These are phyloP conservation scores for Harpagus bidentatus DNA, from an alignment of 2,113 vertebrate genomes.

Conservation along the genomic window DNA sequence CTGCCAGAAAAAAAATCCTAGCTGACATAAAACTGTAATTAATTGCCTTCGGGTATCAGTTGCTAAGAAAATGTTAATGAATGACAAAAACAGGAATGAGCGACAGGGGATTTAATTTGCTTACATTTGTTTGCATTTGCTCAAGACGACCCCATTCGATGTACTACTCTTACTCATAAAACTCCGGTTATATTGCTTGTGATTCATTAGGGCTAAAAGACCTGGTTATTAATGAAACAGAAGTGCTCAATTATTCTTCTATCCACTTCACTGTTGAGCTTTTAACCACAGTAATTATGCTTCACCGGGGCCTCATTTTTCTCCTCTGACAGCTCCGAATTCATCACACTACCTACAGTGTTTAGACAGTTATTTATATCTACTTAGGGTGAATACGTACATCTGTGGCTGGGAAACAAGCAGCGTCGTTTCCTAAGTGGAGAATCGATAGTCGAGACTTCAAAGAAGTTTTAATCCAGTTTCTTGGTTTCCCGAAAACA, in stretches of 20 bases:
- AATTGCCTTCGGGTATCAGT: slow-evolving; percentile 17
- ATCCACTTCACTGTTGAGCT: slow-evolving; percentile 28
- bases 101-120: slow-evolving; percentile 29
- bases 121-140: slow-evolving; percentile 13
- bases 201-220: slow-evolving; percentile 50
- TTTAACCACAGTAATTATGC: slow-evolving; percentile 51
- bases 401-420: slow-evolving; percentile 17
- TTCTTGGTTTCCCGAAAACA: slow-evolving; percentile 29
- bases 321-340: slow-evolving; percentile 51
- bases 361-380: slow-evolving; percentile 62
- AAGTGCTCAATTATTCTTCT: slow-evolving; percentile 64
- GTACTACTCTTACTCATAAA: background rate
- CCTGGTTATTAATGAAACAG: slow-evolving; percentile 53
- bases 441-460: background rate
- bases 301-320: background rate
- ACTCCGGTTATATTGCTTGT: background rate
- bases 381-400: slow-evolving; percentile 2
- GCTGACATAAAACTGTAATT: slow-evolving; percentile 13
- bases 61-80: slow-evolving; percentile 43
- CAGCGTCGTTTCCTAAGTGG: background rate
- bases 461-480: slow-evolving; percentile 29
- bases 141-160: background rate
- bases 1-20: slow-evolving; percentile 30
- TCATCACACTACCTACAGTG: slow-evolving; percentile 54
- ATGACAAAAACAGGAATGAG: background rate